Conservation (phyloP, 2,113 vertebrate species). For the Microcebus murinus region DNA sequence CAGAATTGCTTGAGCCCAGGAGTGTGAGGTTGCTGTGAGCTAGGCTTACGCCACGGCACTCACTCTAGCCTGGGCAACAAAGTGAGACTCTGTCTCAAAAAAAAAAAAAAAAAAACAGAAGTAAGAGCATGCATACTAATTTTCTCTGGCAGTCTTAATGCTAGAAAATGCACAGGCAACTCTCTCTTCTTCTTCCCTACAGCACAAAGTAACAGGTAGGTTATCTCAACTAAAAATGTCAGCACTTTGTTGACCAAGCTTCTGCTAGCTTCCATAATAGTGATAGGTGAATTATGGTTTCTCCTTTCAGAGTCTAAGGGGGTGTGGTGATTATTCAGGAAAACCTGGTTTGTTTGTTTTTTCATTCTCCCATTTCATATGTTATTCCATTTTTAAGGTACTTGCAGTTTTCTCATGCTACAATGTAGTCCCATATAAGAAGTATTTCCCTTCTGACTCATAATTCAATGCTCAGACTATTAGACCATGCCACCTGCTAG, state of each 20-base stretch:
- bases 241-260: slow-evolving; percentile 68
- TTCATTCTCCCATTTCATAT: slow-evolving; percentile 38
- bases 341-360: slow-evolving; percentile 1
- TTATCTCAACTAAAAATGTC: slow-evolving; percentile 59
- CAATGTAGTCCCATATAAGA: slow-evolving; percentile 35
- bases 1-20: too few relatives aligned
- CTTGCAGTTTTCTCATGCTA: slow-evolving; percentile 47
- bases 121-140: too few relatives aligned
- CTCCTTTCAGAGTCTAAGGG: slow-evolving; percentile 28
- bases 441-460: slow-evolving; percentile 66
- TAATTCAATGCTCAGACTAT: slow-evolving; percentile 70
- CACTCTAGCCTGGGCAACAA: too few relatives aligned
- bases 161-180: not conserved
- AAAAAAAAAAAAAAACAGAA: too few relatives aligned
- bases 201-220: slow-evolving; percentile 62
- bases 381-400: slow-evolving; percentile 64
- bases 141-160: not conserved
- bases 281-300: slow-evolving; percentile 58
- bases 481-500: slow-evolving; percentile 72
- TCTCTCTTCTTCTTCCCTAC: not conserved
- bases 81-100: too few relatives aligned
- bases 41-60: too few relatives aligned
- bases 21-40: too few relatives aligned
- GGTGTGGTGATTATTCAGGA: slow-evolving; percentile 58
- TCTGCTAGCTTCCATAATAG: slow-evolving; percentile 57